These are phyloP conservation scores for Saguinus midas DNA, from an alignment of 2,113 vertebrate species.

Conservation along the genomic window DNA sequence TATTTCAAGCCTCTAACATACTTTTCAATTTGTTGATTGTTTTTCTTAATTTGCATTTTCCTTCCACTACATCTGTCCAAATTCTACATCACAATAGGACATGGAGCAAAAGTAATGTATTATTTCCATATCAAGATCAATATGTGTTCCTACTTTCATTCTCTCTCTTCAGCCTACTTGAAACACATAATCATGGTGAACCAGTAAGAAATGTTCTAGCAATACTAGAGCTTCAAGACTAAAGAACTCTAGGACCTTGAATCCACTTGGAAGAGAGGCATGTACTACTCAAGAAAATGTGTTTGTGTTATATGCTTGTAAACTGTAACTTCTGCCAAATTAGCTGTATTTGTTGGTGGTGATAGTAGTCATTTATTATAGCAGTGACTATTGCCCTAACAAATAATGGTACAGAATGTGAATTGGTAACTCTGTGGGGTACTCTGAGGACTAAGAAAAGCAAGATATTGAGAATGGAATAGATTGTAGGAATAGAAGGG, in stretches of 20 bases:
- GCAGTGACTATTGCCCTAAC: background rate
- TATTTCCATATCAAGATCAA: background rate
- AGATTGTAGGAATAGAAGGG: background rate
- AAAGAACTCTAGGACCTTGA: background rate
- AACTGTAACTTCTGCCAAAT: background rate
- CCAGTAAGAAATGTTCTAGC: background rate
- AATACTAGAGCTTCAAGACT: background rate
- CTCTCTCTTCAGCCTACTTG: background rate
- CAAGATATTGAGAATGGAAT: rapidly evolving
- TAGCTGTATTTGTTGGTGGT: background rate
- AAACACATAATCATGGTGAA: background rate
- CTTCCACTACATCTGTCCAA: background rate
- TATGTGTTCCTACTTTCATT: background rate
- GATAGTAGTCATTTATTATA: background rate
- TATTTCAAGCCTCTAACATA: background rate
- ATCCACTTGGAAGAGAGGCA: background rate
- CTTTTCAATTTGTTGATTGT: background rate
- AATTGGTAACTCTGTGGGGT: background rate
- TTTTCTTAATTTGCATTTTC: background rate
- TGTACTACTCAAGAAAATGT: background rate
- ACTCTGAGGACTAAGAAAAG: background rate
- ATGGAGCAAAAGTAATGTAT: background rate
- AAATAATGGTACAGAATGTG: background rate
- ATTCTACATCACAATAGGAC: background rate
- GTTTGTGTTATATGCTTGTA: background rate